These are phyloP conservation scores for Rhynchonycteris naso DNA, from an alignment of 2,797 vertebrate species.

Conservation along the genomic window DNA sequence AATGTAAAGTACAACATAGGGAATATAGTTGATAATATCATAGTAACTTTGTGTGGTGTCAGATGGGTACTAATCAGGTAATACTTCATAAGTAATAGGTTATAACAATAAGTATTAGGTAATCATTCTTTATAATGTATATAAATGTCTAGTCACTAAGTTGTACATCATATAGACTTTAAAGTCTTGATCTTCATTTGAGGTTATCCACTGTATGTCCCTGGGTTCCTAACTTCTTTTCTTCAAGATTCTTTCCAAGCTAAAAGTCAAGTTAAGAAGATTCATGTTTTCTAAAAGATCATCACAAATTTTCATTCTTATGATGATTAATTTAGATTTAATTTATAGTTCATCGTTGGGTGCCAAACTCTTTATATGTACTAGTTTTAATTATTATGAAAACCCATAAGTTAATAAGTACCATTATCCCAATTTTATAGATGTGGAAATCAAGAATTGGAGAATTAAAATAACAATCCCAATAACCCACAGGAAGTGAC, in stretches of 20 bases:
- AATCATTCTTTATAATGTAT: neutral
- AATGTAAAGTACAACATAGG: neutral
- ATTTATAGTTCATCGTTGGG: neutral
- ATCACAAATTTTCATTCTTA: neutral
- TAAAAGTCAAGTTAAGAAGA: neutral
- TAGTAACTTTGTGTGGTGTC: neutral
- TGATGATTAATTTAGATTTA: neutral
- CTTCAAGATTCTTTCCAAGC: neutral
- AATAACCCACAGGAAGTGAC: neutral
- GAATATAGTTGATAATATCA: neutral
- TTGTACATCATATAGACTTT: neutral
- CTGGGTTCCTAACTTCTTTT: neutral
- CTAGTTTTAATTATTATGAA: conserved; percentile 2
- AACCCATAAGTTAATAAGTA: neutral
- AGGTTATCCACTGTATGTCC: neutral
- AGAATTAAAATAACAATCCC: neutral
- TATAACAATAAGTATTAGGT: too few species aligned
- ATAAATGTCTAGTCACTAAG: neutral
- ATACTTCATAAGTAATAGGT: neutral
- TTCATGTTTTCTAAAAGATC: conserved; percentile 22
- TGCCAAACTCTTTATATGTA: neutral
- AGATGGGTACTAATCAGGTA: neutral
- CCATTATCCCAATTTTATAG: neutral
- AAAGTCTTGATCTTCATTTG: neutral
- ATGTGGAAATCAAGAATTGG: neutral